A percentile compares a stretch with the other conserved stretches of the same genome.
phyloP scores from a whole-genome alignment of 53 echinoderm and acorn worm genomes.

The Apostichopus leukothele region DNA sequence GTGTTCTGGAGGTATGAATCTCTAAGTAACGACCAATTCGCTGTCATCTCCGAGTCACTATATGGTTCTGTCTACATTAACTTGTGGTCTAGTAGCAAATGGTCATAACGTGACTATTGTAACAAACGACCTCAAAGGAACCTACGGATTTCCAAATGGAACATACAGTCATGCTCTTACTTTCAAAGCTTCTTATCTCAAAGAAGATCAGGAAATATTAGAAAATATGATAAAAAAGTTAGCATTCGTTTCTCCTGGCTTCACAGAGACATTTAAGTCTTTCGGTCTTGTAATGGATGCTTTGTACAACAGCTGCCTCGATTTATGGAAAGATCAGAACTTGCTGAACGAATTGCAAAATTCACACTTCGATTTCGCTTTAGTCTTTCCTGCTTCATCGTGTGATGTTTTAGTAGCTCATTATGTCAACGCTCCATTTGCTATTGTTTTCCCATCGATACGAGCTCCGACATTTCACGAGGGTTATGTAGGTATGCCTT shows the following conservation, averaged over 20 bases:
- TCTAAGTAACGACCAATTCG: conserved; percentile 19
- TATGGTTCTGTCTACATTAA: conserved; percentile 54
- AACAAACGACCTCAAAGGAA: conserved; percentile 28
- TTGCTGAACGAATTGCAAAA: conserved; percentile 13
- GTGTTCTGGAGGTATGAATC: conserved; percentile 12
- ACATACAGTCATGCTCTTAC: background rate
- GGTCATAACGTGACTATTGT: conserved; percentile 70
- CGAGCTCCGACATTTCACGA: conserved; percentile 44
- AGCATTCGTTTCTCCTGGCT: background rate
- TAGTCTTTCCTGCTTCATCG: conserved; percentile 36
- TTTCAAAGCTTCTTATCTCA: background rate
- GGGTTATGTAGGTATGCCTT: conserved; percentile 47
- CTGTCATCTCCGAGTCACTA: conserved; percentile 49
- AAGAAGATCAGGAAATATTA: background rate
- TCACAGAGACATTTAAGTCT: background rate
- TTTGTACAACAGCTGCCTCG: conserved; percentile 34
- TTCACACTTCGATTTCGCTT: conserved; percentile 32
- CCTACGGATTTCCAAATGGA: conserved; percentile 36
- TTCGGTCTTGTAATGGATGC: background rate
- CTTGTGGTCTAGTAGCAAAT: conserved; percentile 42
- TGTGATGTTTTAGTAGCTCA: conserved; percentile 49
- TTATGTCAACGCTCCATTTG: conserved; percentile 49
- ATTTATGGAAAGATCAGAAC: conserved; percentile 27
- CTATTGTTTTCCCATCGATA: background rate
- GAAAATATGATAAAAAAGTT: background rate